A percentile compares a stretch with the other conserved stretches of the same genome.
phyloP scores from a whole-genome alignment of 2,888 invertebrate genomes.

The Eupithecia pulchellata region DNA sequence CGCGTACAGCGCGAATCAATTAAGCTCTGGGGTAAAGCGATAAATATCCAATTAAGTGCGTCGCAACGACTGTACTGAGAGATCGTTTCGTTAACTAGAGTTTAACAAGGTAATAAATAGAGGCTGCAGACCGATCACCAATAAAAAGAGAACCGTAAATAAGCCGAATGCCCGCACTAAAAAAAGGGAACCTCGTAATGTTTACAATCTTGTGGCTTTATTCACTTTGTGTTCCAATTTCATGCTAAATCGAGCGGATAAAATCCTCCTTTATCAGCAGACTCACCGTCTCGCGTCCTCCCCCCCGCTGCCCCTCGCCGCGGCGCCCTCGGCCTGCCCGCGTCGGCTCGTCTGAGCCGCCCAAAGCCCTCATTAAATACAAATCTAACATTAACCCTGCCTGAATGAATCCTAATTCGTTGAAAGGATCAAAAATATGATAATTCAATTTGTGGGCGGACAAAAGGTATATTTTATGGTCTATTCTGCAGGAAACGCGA shows the following conservation, averaged over 20 bases:
- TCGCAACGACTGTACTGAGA: slow-evolving; percentile 67
- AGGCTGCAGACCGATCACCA: slow-evolving; percentile 70
- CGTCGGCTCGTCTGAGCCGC: slow-evolving; percentile 50
- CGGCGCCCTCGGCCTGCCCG: slow-evolving; percentile 38
- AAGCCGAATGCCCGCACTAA: slow-evolving; percentile 79
- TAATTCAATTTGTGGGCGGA: slow-evolving; percentile 71
- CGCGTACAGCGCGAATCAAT: slow-evolving; percentile 73
- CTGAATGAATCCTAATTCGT: slow-evolving; percentile 71
- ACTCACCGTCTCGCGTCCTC: slow-evolving; percentile 74
- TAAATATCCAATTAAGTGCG: slow-evolving; percentile 79
- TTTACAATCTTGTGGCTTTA: slow-evolving; percentile 86
- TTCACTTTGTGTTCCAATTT: slow-evolving; percentile 86
- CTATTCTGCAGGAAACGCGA: slow-evolving; percentile 15
- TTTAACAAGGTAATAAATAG: slow-evolving; percentile 84
- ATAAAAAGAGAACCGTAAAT: slow-evolving; percentile 83
- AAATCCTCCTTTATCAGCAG: slow-evolving; percentile 84
- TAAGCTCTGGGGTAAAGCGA: slow-evolving; percentile 71
- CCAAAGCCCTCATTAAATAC: slow-evolving; percentile 71
- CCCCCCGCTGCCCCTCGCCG: slow-evolving; percentile 34
- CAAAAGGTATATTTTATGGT: slow-evolving; percentile 46
- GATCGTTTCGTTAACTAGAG: slow-evolving; percentile 81
- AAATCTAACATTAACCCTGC: slow-evolving; percentile 72
- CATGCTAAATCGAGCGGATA: slow-evolving; percentile 85
- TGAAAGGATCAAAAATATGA: slow-evolving; percentile 71
- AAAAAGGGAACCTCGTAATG: slow-evolving; percentile 84